Conservation (phyloP, 2,113 vertebrate genomes). For the Triplophysa tibetana region DNA sequence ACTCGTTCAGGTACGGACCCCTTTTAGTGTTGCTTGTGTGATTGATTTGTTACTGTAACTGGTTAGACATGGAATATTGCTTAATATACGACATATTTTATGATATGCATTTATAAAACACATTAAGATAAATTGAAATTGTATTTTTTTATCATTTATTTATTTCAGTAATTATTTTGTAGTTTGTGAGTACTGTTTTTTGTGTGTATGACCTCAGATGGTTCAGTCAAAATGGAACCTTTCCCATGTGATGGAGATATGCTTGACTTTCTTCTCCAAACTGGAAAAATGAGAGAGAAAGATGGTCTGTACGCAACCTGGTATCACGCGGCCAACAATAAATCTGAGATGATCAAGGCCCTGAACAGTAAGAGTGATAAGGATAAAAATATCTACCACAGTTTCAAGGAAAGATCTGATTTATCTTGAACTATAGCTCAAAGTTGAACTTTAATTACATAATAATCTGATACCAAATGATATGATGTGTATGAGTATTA, state of each 20-base stretch:
- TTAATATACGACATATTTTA: not conserved
- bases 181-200: slow-evolving; percentile 1
- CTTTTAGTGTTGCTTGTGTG: not conserved
- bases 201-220: slow-evolving; percentile 14
- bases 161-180: not conserved
- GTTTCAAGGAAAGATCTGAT: not conserved
- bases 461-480: not conserved
- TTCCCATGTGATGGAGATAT: slow-evolving; percentile 75
- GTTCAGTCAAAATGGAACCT: slow-evolving; percentile 35
- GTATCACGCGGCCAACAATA: slow-evolving; percentile 79
- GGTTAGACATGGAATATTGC: not conserved
- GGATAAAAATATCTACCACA: not conserved
- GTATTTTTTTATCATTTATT: no score
- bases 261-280: slow-evolving; percentile 77
- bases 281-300: slow-evolving; percentile 65
- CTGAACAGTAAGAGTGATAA: slow-evolving; percentile 70
- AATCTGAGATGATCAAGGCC: slow-evolving; percentile 72
- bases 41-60: not conserved
- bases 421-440: not conserved
- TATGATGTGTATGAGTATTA: no score
- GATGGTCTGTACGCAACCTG: slow-evolving; percentile 80
- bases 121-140: not conserved
- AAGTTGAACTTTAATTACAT: not conserved
- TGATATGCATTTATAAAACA: not conserved
- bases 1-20: slow-evolving; percentile 23